These are phyloP conservation scores for Dryobates pubescens DNA, from an alignment of 2,797 vertebrate species.

Conservation along the genomic window DNA sequence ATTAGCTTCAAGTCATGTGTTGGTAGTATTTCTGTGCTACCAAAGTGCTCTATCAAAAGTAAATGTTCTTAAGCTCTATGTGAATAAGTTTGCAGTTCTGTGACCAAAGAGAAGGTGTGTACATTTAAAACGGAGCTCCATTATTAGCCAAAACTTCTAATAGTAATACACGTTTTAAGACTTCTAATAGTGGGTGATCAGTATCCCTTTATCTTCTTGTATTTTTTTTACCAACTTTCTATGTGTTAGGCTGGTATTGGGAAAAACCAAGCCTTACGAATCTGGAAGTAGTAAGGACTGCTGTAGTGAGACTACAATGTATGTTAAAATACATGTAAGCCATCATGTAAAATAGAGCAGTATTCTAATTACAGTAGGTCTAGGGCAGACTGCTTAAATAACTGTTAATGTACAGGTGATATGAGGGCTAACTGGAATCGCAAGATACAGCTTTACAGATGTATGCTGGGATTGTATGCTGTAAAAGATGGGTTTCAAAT, in stretches of 20 bases:
- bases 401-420: background rate
- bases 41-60: background rate
- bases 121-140: background rate
- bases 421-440: background rate
- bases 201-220: background rate
- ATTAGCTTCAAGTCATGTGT: constrained; percentile 15
- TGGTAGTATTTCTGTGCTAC: background rate
- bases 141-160: background rate
- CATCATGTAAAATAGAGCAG: background rate
- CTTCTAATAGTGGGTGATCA: background rate
- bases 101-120: background rate
- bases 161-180: background rate
- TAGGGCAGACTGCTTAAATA: background rate
- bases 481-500: background rate
- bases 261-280: background rate
- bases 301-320: background rate
- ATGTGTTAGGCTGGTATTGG: too few relatives aligned
- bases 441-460: background rate
- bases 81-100: background rate
- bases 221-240: background rate
- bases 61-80: background rate
- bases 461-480: background rate
- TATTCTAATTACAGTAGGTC: background rate
- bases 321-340: background rate
- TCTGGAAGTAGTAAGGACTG: background rate